Conservation (phyloP, 2,797 vertebrate species). For the Acrossocheilus fasciatus region DNA sequence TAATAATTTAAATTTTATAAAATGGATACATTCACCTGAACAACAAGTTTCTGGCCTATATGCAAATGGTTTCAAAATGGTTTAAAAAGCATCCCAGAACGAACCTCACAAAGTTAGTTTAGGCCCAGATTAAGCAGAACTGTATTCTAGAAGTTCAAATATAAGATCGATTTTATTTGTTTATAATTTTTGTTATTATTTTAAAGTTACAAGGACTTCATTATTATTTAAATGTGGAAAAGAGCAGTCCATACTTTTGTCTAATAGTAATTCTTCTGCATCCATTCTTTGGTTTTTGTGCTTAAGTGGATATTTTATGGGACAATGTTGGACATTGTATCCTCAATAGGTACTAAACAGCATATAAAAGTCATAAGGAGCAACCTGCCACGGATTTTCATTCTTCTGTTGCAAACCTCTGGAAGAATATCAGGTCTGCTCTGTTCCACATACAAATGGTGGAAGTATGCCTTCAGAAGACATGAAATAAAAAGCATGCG, state of each 20-base stretch:
- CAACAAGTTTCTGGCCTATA: too few relatives aligned
- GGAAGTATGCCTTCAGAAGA: slow-evolving; percentile 1
- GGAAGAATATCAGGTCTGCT: neutral
- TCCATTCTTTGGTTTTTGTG: slow-evolving; percentile 10
- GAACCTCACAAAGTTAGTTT: neutral
- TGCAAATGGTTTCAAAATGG: neutral
- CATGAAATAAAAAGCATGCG: neutral
- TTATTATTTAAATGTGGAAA: neutral
- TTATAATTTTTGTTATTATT: neutral
- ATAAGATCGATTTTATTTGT: neutral
- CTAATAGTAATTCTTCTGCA: neutral
- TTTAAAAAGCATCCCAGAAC: neutral
- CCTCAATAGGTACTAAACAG: slow-evolving; percentile 10
- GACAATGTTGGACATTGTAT: slow-evolving; percentile 16
- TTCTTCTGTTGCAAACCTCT: neutral
- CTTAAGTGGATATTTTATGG: slow-evolving; percentile 29
- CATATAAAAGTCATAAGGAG: slow-evolving; percentile 34
- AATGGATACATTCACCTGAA: too few relatives aligned
- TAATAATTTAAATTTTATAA: too few relatives aligned
- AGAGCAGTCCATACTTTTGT: neutral
- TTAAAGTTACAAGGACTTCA: neutral
- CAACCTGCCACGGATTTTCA: neutral
- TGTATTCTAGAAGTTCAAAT: neutral
- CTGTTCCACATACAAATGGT: neutral
- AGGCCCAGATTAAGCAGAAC: neutral